These are phyloP conservation scores for Siphlonurus alternatus DNA, from an alignment of 2,888 invertebrate species.

Conservation along the genomic window DNA sequence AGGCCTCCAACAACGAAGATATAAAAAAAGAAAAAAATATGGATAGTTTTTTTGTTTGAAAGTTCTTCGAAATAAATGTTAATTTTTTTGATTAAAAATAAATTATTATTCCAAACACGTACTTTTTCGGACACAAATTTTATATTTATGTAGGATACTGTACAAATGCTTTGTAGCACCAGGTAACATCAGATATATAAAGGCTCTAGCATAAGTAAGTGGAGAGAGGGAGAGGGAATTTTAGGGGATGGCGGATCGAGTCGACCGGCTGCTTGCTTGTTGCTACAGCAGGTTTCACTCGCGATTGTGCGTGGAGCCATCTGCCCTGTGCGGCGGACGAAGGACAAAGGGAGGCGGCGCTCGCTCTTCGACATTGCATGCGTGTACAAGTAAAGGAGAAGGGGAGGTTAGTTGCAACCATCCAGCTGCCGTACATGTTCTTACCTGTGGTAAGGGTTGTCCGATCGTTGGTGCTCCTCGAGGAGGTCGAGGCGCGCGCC, in stretches of 20 bases:
- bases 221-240: not conserved
- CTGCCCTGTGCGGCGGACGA: not conserved
- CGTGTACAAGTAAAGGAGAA: not conserved
- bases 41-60: too few relatives aligned
- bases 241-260: too few relatives aligned
- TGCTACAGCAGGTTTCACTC: not conserved
- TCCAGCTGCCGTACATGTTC: not conserved
- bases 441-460: slow-evolving; percentile 2
- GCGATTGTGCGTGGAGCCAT: not conserved
- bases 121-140: too few relatives aligned
- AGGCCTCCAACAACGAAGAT: too few relatives aligned
- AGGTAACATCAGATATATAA: not conserved
- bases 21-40: too few relatives aligned
- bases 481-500: not conserved
- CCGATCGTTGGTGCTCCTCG: not conserved
- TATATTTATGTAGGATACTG: not conserved
- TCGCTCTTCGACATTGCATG: not conserved
- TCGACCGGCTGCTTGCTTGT: not conserved
- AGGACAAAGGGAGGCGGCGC: not conserved
- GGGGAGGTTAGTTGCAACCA: not conserved
- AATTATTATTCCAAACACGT: too few relatives aligned
- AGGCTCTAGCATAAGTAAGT: not conserved
- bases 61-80: too few relatives aligned
- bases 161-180: not conserved
- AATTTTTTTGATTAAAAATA: too few relatives aligned